A percentile compares a stretch with the other conserved stretches of the same genome.
Conservation (phyloP, 2,888 invertebrate species). For the Rhimphoctona megacephalus region DNA sequence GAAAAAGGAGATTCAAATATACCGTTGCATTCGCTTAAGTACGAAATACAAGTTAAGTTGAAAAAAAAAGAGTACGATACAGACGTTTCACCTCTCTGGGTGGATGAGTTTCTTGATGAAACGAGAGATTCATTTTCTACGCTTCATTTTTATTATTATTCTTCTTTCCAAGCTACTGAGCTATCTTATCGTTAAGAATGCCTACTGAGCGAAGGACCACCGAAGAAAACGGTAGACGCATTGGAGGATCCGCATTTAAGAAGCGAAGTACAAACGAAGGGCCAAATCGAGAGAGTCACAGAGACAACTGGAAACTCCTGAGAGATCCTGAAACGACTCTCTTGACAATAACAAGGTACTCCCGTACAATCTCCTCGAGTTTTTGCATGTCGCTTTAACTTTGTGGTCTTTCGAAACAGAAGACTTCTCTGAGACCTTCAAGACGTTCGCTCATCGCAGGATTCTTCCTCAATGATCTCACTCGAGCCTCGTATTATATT, state of each 20-base stretch:
- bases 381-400: slow-evolving; percentile 2
- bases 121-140: slow-evolving; percentile 46
- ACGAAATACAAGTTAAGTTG: neutral
- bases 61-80: slow-evolving; percentile 20
- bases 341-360: slow-evolving; percentile 6
- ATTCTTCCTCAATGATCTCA: slow-evolving; percentile 6
- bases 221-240: slow-evolving; percentile 17
- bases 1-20: neutral
- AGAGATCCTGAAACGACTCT: neutral
- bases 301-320: slow-evolving; percentile 2
- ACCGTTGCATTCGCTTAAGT: neutral
- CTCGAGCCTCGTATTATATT: neutral
- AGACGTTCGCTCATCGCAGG: slow-evolving; percentile 16
- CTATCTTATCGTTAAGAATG: slow-evolving; percentile 60
- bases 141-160: slow-evolving; percentile 40
- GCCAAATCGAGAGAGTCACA: neutral
- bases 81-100: slow-evolving; percentile 28
- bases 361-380: slow-evolving; percentile 2
- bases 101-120: slow-evolving; percentile 50
- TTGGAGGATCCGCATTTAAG: neutral
- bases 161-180: neutral
- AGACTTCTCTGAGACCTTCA: slow-evolving; percentile 43
- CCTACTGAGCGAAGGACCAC: slow-evolving; percentile 25
- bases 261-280: neutral
- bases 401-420: slow-evolving; percentile 52